phyloP scores from a whole-genome alignment of 1,140 invertebrate species.

The Drosophila athabasca region DNA sequence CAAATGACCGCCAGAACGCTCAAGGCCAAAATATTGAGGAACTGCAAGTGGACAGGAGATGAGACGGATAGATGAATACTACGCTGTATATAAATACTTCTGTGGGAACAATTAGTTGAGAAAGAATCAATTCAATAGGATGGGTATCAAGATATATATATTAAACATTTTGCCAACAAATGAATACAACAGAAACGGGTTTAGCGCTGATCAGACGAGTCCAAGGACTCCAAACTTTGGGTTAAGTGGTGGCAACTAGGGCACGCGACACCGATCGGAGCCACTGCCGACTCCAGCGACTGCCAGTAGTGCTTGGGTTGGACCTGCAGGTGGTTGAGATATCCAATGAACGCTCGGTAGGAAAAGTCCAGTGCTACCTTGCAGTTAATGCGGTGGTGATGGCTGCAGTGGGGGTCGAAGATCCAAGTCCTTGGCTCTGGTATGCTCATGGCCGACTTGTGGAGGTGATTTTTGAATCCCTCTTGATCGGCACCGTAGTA shows the following conservation, averaged over 20 bases:
- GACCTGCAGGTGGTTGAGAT: conserved; percentile 43
- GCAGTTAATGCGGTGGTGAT: conserved; percentile 61
- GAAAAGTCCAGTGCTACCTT: conserved; percentile 28
- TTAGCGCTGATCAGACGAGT: not conserved
- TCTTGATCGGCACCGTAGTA: conserved; percentile 49
- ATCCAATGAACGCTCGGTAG: conserved; percentile 40
- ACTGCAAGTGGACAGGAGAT: conserved; percentile 84
- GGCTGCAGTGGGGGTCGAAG: conserved; percentile 47
- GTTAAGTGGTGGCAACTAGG: conserved; percentile 8
- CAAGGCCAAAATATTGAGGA: conserved; percentile 89
- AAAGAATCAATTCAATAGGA: not conserved
- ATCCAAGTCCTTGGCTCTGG: conserved; percentile 53
- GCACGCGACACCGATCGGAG: conserved; percentile 17
- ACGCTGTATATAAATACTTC: no score
- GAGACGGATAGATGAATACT: no score
- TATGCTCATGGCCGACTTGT: conserved; percentile 9
- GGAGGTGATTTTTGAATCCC: conserved; percentile 42
- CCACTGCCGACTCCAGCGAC: conserved; percentile 25
- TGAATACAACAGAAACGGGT: not conserved
- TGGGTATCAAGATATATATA: conserved; percentile 7
- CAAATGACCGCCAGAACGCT: conserved; percentile 89
- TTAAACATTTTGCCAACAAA: conserved; percentile 3
- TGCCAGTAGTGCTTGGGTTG: conserved; percentile 50
- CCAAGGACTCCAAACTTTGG: not conserved
- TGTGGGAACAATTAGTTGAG: no score